phyloP scores from a whole-genome alignment of 1,140 invertebrate genomes.

The Drosophila persimilis region DNA sequence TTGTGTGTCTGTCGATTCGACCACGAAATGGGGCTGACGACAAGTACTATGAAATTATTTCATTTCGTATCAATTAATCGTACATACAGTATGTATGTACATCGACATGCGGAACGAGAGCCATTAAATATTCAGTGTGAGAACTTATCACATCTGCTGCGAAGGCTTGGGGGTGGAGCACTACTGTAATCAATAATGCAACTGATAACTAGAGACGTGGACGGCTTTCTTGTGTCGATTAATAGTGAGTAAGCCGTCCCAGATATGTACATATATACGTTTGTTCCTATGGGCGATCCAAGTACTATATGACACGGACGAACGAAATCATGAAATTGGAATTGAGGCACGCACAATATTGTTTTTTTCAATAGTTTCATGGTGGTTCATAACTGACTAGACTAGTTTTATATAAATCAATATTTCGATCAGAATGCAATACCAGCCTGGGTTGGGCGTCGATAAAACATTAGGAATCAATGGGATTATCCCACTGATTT shows the following conservation, averaged over 20 bases:
- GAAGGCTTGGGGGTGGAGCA: not conserved
- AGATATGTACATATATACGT: not conserved
- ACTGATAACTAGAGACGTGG: slow-evolving; percentile 31
- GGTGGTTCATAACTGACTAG: too few species aligned
- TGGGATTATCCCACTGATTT: too few species aligned
- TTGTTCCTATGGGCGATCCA: too few species aligned
- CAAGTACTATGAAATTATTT: not conserved
- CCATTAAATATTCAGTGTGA: slow-evolving; percentile 21
- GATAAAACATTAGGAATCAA: too few species aligned
- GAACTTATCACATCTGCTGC: slow-evolving; percentile 31
- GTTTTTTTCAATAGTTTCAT: too few species aligned
- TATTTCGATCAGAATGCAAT: too few species aligned
- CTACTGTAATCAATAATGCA: slow-evolving; percentile 41
- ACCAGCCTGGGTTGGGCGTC: too few species aligned
- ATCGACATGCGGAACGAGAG: not conserved
- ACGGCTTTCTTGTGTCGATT: slow-evolving; percentile 18
- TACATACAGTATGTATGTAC: not conserved
- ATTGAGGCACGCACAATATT: too few species aligned
- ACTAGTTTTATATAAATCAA: too few species aligned
- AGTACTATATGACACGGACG: too few species aligned
- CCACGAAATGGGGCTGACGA: slow-evolving; percentile 13
- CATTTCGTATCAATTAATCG: slow-evolving; percentile 10
- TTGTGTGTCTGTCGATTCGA: not conserved
- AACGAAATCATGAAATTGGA: too few species aligned
- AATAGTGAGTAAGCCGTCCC: slow-evolving; percentile 20